Evolutionary conservation across 2,888 invertebrate species (phyloP).

Genomic region (Parapristionchus giblindavisi): DNA sequence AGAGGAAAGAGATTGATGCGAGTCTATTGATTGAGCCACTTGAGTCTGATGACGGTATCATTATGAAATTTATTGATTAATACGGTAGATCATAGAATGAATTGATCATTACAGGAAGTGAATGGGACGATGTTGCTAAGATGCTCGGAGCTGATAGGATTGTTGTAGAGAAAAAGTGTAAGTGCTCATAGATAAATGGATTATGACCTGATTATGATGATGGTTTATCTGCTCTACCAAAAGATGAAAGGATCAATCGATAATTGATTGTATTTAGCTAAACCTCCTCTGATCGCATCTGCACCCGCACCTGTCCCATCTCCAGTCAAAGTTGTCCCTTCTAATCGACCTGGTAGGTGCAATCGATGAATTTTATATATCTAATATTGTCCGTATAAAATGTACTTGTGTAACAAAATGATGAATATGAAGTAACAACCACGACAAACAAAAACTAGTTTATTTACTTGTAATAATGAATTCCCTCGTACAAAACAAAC

Average conservation of each 20-base stretch:
- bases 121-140: constrained; percentile 26
- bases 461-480: too few species aligned
- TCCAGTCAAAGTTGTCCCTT: background rate
- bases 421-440: too few species aligned
- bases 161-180: constrained; percentile 32
- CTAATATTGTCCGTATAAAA: too few species aligned
- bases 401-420: too few species aligned
- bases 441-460: too few species aligned
- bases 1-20: constrained; percentile 19
- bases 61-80: too few species aligned
- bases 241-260: background rate
- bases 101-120: too few species aligned
- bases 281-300: constrained; percentile 21
- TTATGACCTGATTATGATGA: background rate
- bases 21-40: constrained; percentile 31
- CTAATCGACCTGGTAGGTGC: constrained; percentile 5
- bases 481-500: too few species aligned
- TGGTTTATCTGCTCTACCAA: background rate
- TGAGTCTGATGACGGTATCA: constrained; percentile 26
- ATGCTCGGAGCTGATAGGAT: constrained; percentile 22
- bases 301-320: background rate
- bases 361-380: too few species aligned
- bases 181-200: background rate
- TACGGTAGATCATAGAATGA: too few species aligned
- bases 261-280: background rate